Conservation (phyloP, 2,797 vertebrate genomes). For the Lycodopsis pacificus region DNA sequence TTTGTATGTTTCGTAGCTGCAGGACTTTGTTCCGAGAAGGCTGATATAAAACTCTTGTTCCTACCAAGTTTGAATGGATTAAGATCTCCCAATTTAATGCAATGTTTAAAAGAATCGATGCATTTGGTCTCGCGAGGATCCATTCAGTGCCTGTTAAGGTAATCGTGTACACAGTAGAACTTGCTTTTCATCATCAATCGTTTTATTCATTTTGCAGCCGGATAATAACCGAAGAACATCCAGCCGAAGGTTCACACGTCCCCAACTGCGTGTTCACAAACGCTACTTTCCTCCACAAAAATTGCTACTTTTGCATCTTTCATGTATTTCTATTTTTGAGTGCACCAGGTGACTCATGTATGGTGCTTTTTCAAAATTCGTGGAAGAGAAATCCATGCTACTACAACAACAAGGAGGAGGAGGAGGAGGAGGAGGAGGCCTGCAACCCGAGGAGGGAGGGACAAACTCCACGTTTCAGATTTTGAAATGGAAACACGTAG, state of each 20-base stretch:
- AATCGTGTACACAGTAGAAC: neutral
- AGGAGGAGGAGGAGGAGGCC: neutral
- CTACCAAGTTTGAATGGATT: too few species aligned
- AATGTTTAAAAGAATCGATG: neutral
- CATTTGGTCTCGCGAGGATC: too few species aligned
- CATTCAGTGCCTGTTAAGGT: neutral
- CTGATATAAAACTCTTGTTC: neutral
- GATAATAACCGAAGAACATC: neutral
- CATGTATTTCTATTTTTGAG: too few species aligned
- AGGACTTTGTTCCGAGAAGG: neutral
- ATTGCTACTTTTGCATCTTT: too few species aligned
- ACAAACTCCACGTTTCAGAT: conserved; percentile 1
- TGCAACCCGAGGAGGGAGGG: neutral
- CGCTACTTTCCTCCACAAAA: too few species aligned
- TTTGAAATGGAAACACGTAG: conserved; percentile 62
- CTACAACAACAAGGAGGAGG: too few species aligned
- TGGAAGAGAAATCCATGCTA: neutral
- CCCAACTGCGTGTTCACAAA: too few species aligned
- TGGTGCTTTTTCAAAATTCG: neutral
- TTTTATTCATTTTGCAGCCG: neutral
- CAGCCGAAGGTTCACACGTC: neutral
- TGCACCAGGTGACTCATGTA: conserved; percentile 7
- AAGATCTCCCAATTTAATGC: neutral
- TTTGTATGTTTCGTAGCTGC: neutral
- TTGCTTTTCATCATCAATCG: neutral